phyloP scores from a whole-genome alignment of 2,113 vertebrate species.

The Notarius quadriscutis region DNA sequence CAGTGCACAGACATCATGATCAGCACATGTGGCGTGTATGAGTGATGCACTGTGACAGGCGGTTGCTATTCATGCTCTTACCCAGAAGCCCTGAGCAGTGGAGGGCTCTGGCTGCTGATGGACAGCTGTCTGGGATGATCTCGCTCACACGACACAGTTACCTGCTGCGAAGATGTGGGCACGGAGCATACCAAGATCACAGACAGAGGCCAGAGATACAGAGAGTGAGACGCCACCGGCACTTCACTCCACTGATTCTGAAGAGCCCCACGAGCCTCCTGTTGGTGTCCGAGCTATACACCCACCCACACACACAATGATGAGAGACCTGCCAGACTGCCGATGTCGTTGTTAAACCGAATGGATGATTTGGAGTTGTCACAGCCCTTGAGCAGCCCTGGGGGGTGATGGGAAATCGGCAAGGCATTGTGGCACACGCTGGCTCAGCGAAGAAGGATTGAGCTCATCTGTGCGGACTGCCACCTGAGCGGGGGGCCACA shows the following conservation, averaged over 20 bases:
- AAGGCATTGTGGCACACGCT: constrained; percentile 12
- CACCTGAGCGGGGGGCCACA: constrained; percentile 32
- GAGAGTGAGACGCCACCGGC: constrained; percentile 35
- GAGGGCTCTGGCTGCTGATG: constrained; percentile 27
- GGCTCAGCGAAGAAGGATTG: constrained; percentile 39
- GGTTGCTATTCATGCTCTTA: constrained; percentile 41
- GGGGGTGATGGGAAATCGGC: constrained; percentile 42
- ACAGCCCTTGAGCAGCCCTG: constrained; percentile 26
- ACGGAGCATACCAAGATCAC: constrained; percentile 43
- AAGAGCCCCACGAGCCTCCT: constrained; percentile 14
- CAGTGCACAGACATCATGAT: constrained; percentile 15
- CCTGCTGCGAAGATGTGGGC: constrained; percentile 34
- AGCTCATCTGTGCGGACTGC: constrained; percentile 34
- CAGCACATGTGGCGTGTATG: constrained; percentile 18
- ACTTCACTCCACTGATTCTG: constrained; percentile 34
- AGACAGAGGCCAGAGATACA: constrained; percentile 28
- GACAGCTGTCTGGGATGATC: constrained; percentile 50
- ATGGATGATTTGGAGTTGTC: constrained; percentile 40
- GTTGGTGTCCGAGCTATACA: not conserved
- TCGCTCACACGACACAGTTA: constrained; percentile 21
- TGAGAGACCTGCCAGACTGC: constrained; percentile 19
- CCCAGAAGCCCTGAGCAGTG: constrained; percentile 19
- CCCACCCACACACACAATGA: constrained; percentile 8
- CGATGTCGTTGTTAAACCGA: constrained; percentile 36
- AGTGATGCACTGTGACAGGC: constrained; percentile 46